A percentile compares a stretch with the other conserved stretches of the same genome.
These are phyloP conservation scores for Coregonus suidteri DNA, from an alignment of 2,797 vertebrate species.

Conservation along the genomic window DNA sequence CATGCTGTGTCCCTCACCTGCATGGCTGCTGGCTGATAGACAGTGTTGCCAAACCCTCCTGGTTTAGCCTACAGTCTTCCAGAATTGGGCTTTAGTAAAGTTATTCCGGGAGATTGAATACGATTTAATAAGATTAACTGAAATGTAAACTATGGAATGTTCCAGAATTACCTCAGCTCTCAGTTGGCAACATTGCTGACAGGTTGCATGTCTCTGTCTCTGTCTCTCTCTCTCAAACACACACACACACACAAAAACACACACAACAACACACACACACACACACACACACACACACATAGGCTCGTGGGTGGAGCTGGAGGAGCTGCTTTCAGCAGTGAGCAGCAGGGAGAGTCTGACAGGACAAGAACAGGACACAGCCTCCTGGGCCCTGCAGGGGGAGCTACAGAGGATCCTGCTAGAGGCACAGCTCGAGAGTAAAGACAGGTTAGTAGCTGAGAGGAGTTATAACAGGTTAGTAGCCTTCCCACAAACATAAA, in stretches of 20 bases:
- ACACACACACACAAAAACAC: too few species aligned
- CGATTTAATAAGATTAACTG: background rate
- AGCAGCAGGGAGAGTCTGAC: slow-evolving; percentile 66
- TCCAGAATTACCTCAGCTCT: background rate
- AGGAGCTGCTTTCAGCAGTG: slow-evolving; percentile 68
- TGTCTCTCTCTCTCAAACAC: too few species aligned
- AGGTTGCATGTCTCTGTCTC: slow-evolving; percentile 2
- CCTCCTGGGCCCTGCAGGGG: slow-evolving; percentile 73
- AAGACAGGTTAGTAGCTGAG: slow-evolving; percentile 61
- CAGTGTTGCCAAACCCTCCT: background rate
- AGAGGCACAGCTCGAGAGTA: slow-evolving; percentile 75
- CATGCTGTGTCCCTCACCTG: background rate
- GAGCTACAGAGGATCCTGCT: slow-evolving; percentile 78
- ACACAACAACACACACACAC: too few species aligned
- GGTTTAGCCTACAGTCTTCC: background rate
- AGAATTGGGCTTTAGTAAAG: background rate
- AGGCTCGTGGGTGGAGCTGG: slow-evolving; percentile 80
- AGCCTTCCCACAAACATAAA: too few species aligned
- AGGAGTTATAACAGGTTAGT: too few species aligned
- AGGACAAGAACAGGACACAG: slow-evolving; percentile 66
- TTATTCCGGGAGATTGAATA: background rate
- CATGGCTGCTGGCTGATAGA: background rate
- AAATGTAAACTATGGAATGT: background rate
- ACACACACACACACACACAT: slow-evolving; percentile 8
- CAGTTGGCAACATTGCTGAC: background rate